Evolutionary conservation across 2,113 vertebrate genomes (phyloP).

Genomic region (Cryptotis parvus): DNA sequence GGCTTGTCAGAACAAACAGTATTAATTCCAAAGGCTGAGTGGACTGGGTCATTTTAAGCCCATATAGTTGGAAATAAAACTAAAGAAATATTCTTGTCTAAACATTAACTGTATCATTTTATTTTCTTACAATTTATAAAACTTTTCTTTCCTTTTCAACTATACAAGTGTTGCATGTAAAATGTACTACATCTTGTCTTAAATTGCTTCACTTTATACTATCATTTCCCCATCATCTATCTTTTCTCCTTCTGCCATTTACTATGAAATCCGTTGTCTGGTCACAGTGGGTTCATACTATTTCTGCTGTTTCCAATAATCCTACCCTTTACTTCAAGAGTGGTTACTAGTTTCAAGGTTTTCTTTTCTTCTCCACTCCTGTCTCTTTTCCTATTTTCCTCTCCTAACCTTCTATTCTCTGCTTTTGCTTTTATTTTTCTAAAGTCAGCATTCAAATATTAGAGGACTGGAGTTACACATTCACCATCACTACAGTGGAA

Average conservation of each 20-base stretch:
- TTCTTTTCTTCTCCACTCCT: neutral
- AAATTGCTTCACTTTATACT: neutral
- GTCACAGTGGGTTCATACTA: neutral
- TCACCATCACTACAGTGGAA: neutral
- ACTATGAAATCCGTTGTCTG: neutral
- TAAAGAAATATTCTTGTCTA: slow-evolving; percentile 36
- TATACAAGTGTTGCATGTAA: neutral
- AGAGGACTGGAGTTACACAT: neutral
- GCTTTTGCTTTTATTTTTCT: neutral
- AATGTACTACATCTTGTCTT: neutral
- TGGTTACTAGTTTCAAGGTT: neutral
- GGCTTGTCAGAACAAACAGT: slow-evolving; percentile 34
- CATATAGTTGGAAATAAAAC: slow-evolving; percentile 53
- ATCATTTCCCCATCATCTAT: neutral
- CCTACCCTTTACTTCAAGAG: neutral
- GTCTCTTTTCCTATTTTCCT: neutral
- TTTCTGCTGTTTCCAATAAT: neutral
- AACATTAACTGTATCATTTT: neutral
- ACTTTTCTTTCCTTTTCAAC: neutral
- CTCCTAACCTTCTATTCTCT: neutral
- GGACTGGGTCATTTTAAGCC: slow-evolving; percentile 40
- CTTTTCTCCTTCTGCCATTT: neutral
- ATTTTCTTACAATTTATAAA: neutral
- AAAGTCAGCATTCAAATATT: neutral
- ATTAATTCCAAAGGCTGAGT: slow-evolving; percentile 41